Conservation (phyloP, 2,888 invertebrate species). For the Rugalucina vietnamica region DNA sequence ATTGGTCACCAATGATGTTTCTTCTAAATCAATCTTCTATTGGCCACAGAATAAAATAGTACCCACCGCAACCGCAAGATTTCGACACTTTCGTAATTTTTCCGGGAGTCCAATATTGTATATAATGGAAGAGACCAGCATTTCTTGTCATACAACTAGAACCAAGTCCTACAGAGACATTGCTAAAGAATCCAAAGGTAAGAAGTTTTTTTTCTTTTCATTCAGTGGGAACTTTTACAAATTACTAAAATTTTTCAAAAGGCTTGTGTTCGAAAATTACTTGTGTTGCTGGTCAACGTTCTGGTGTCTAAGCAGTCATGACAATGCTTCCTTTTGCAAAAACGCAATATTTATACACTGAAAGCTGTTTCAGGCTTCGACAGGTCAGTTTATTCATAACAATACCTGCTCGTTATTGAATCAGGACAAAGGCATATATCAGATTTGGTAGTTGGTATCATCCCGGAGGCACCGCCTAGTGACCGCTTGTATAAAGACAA, state of each 20-base stretch:
- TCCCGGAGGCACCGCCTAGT: no score
- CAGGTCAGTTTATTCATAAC: no score
- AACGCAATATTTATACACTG: no score
- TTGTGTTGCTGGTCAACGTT: no score
- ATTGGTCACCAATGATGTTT: not conserved
- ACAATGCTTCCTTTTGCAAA: no score
- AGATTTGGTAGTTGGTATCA: no score
- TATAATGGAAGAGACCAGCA: not conserved
- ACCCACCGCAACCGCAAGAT: not conserved
- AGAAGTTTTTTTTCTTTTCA: not conserved
- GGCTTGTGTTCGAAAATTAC: no score
- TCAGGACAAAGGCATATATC: no score
- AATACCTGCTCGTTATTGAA: no score
- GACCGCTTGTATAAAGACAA: no score
- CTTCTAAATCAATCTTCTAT: not conserved
- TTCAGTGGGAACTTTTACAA: not conserved
- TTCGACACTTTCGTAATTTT: not conserved
- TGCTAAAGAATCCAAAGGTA: not conserved
- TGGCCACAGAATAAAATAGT: not conserved
- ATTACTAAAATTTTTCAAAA: not conserved
- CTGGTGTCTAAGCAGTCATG: no score
- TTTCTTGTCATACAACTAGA: not conserved
- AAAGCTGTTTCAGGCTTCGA: no score
- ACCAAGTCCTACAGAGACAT: not conserved
- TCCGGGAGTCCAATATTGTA: not conserved